Percentiles rank a stretch among this genome's conserved stretches.
Conservation (phyloP, 2,797 vertebrate genomes). For the Pangasius larnaudii region DNA sequence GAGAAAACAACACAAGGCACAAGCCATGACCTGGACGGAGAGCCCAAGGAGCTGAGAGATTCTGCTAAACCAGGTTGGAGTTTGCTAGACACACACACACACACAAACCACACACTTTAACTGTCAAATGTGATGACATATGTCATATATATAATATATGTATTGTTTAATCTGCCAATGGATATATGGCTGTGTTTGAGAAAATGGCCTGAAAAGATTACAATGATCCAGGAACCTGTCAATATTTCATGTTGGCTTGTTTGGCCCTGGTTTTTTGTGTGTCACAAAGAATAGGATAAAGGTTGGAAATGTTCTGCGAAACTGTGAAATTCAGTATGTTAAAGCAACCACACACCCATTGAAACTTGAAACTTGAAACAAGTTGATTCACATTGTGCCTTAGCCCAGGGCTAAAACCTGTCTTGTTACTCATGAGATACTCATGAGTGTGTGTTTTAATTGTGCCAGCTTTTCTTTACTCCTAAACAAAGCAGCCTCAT, state of each 20-base stretch:
- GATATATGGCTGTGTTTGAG: background rate
- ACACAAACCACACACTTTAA: background rate
- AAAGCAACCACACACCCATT: background rate
- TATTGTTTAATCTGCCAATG: background rate
- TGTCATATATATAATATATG: background rate
- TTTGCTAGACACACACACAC: background rate
- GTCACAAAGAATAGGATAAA: background rate
- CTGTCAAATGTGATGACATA: background rate
- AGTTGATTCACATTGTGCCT: background rate
- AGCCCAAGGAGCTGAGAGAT: background rate
- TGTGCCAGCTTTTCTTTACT: background rate
- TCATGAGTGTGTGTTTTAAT: background rate
- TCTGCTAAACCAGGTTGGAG: conserved; percentile 44
- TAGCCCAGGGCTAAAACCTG: conserved; percentile 26
- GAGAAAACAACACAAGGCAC: conserved; percentile 10
- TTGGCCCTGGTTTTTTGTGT: background rate
- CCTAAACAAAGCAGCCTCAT: background rate
- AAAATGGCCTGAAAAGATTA: background rate
- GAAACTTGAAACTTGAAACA: background rate
- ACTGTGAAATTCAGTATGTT: background rate
- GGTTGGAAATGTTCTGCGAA: background rate
- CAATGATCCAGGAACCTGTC: background rate
- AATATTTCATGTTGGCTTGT: background rate
- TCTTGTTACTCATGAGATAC: background rate
- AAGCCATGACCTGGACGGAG: conserved; percentile 21